Percentiles rank a stretch among this genome's conserved stretches.
phyloP scores from a whole-genome alignment of 92 coral and sea anemone species.

The Siderastrea siderea region DNA sequence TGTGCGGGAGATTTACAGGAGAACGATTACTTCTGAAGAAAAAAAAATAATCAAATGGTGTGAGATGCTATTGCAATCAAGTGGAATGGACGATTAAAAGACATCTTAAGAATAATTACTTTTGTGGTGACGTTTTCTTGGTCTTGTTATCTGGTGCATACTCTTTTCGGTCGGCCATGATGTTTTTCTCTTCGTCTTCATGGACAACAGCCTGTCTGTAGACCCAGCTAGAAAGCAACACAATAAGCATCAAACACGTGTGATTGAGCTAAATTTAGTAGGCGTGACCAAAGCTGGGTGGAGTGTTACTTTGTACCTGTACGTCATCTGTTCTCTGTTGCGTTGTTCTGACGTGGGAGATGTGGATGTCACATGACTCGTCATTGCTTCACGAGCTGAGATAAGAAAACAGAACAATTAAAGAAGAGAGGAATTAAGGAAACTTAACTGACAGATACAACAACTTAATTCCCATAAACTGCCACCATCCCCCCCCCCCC shows the following conservation, averaged over 20 bases:
- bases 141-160: conserved; percentile 57
- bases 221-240: conserved; percentile 85
- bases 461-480: no score
- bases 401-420: background rate
- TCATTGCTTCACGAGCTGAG: conserved; percentile 75
- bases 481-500: no score
- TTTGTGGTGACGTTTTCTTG: conserved; percentile 48
- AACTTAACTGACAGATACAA: background rate
- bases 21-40: conserved; percentile 53
- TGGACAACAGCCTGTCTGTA: conserved; percentile 96
- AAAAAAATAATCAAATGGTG: background rate
- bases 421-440: background rate
- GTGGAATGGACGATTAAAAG: background rate
- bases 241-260: background rate
- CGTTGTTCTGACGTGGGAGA: conserved; percentile 80
- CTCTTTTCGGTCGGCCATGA: conserved; percentile 75
- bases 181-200: conserved; percentile 81
- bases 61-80: background rate
- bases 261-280: no score
- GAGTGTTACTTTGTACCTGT: conserved; percentile 60
- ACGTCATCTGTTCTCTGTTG: conserved; percentile 83
- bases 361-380: conserved; percentile 59
- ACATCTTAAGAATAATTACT: background rate
- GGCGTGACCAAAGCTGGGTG: background rate
- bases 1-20: conserved; percentile 86